These are phyloP conservation scores for Drosophila buzzatii DNA, from an alignment of 2,888 invertebrate species.

Conservation along the genomic window DNA sequence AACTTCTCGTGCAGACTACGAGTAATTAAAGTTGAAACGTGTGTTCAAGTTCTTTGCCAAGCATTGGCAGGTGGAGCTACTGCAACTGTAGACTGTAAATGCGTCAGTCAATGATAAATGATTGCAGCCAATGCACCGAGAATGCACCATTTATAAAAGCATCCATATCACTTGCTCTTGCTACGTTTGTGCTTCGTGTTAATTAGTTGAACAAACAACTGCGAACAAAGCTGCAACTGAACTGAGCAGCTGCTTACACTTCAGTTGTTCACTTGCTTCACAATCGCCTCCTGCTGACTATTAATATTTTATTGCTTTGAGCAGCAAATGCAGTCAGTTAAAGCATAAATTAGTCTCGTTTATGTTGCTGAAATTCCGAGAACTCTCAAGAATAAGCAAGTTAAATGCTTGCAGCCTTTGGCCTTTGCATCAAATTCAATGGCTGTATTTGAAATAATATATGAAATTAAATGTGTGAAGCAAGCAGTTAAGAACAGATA, in stretches of 20 bases:
- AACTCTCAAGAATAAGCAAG: background rate
- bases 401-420: background rate
- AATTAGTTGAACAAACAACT: constrained; percentile 7
- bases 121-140: constrained; percentile 11
- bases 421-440: background rate
- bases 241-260: background rate
- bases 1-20: constrained; percentile 23
- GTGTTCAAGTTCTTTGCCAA: background rate
- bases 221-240: background rate
- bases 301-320: background rate
- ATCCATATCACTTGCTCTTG: background rate
- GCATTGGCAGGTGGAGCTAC: background rate
- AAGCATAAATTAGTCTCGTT: background rate
- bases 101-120: constrained; percentile 30
- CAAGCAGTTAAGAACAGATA: too few relatives aligned
- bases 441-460: background rate
- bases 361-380: background rate
- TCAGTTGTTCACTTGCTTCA: background rate
- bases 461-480: background rate
- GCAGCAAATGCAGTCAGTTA: background rate
- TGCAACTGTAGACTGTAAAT: background rate
- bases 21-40: constrained; percentile 41
- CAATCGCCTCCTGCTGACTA: background rate
- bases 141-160: background rate
- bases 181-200: background rate